phyloP scores from a whole-genome alignment of 1,140 invertebrate species.

The Cotesia vestalis region DNA sequence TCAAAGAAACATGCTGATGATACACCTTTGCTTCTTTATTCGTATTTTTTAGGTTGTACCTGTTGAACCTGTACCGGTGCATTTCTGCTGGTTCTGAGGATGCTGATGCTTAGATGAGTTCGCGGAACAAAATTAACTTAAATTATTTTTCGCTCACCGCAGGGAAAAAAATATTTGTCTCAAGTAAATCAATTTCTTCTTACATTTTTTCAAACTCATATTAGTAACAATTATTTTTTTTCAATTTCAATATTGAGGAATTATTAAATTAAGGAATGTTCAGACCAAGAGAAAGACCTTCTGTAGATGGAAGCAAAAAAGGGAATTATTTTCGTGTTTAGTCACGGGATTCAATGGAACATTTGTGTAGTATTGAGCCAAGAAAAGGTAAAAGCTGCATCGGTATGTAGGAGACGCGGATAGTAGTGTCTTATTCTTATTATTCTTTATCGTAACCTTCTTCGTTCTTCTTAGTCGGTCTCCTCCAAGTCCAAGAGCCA shows the following conservation, averaged over 20 bases:
- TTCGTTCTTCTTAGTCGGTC: slow-evolving; percentile 19
- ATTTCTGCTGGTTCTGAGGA: too few species aligned
- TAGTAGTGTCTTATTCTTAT: slow-evolving; percentile 16
- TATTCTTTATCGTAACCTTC: too few species aligned
- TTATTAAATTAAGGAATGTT: too few species aligned
- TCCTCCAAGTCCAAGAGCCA: slow-evolving; percentile 18
- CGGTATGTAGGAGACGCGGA: slow-evolving; percentile 33
- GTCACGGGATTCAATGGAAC: slow-evolving; percentile 25
- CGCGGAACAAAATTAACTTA: too few species aligned
- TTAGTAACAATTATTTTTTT: too few species aligned
- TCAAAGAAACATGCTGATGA: background rate
- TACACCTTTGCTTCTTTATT: background rate
- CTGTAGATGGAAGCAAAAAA: background rate
- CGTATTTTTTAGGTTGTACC: background rate
- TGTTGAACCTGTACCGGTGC: background rate
- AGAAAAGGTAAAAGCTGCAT: slow-evolving; percentile 15
- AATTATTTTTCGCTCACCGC: too few species aligned
- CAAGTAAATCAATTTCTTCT: too few species aligned
- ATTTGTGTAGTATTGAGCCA: slow-evolving; percentile 11
- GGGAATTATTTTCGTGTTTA: slow-evolving; percentile 20
- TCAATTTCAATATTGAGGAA: too few species aligned
- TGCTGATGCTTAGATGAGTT: too few species aligned
- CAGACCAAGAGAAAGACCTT: too few species aligned
- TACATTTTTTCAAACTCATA: too few species aligned
- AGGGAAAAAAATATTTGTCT: too few species aligned